These are phyloP conservation scores for Spilogale gracilis DNA, from an alignment of 2,113 vertebrate genomes.

Conservation along the genomic window DNA sequence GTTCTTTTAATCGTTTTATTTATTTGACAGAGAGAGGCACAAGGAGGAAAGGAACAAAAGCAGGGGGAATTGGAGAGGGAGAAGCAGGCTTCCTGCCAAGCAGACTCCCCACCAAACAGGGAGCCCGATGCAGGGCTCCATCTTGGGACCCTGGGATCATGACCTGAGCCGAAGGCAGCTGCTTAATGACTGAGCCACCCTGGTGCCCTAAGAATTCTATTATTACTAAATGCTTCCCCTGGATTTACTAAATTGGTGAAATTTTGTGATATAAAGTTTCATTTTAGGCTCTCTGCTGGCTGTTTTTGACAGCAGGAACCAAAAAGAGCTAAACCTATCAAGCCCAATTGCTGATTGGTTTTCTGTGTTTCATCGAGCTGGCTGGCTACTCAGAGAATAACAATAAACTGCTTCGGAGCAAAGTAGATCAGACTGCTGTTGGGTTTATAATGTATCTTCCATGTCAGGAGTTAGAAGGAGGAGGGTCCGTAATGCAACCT, in stretches of 20 bases:
- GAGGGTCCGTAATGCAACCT: not conserved
- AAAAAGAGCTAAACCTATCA: not conserved
- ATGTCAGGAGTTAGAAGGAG: not conserved
- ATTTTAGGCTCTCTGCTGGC: not conserved
- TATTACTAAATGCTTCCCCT: too few species aligned
- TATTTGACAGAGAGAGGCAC: too few species aligned
- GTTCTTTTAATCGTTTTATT: too few species aligned
- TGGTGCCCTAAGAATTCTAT: not conserved
- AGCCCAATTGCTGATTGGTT: not conserved
- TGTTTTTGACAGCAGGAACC: not conserved
- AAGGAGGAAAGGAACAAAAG: too few species aligned
- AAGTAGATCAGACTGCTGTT: not conserved
- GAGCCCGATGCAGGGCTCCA: too few species aligned
- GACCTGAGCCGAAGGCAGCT: too few species aligned
- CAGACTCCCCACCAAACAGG: too few species aligned
- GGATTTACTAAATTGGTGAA: not conserved
- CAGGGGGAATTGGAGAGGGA: too few species aligned
- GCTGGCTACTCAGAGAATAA: not conserved
- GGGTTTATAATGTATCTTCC: not conserved
- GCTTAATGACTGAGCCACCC: too few species aligned
- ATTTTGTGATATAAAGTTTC: not conserved
- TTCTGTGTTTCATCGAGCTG: accelerated
- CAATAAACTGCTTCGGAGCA: not conserved
- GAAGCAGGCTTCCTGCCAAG: too few species aligned
- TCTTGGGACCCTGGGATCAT: too few species aligned